Evolutionary conservation across 2,888 invertebrate genomes (phyloP).

Genomic region (Exephanes ischioxanthus): DNA sequence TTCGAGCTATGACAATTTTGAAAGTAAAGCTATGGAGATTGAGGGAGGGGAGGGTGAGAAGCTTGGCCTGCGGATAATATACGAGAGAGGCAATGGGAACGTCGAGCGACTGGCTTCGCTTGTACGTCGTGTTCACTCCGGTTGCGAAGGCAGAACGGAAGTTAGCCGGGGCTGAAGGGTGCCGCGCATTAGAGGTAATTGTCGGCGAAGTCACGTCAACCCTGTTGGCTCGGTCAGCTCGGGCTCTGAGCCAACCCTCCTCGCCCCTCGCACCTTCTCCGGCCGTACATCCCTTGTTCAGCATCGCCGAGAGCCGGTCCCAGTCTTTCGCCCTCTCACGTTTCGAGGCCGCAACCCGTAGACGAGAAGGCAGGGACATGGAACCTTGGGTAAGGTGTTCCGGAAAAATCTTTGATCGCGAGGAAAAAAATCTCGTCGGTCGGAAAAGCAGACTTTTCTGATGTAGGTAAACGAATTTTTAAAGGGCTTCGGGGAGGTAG

Average conservation of each 20-base stretch:
- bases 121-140: slow-evolving; percentile 65
- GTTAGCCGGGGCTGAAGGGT: slow-evolving; percentile 65
- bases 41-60: not conserved
- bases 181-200: slow-evolving; percentile 73
- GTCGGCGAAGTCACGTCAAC: slow-evolving; percentile 72
- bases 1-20: not conserved
- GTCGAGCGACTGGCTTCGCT: slow-evolving; percentile 40
- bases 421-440: slow-evolving; percentile 28
- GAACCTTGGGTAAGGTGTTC: slow-evolving; percentile 16
- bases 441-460: slow-evolving; percentile 9
- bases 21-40: slow-evolving; percentile 3
- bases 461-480: not conserved
- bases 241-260: slow-evolving; percentile 20
- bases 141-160: slow-evolving; percentile 51
- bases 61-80: not conserved
- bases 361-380: slow-evolving; percentile 45
- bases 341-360: slow-evolving; percentile 53
- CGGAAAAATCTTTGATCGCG: slow-evolving; percentile 20
- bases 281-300: slow-evolving; percentile 38
- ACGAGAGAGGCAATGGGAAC: slow-evolving; percentile 1
- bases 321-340: slow-evolving; percentile 59
- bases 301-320: slow-evolving; percentile 26
- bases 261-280: not conserved
- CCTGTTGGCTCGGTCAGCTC: slow-evolving; percentile 58
- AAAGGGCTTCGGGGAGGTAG: not conserved